These are phyloP conservation scores for Neostethus bicornis DNA, from an alignment of 2,797 vertebrate species.

Conservation along the genomic window DNA sequence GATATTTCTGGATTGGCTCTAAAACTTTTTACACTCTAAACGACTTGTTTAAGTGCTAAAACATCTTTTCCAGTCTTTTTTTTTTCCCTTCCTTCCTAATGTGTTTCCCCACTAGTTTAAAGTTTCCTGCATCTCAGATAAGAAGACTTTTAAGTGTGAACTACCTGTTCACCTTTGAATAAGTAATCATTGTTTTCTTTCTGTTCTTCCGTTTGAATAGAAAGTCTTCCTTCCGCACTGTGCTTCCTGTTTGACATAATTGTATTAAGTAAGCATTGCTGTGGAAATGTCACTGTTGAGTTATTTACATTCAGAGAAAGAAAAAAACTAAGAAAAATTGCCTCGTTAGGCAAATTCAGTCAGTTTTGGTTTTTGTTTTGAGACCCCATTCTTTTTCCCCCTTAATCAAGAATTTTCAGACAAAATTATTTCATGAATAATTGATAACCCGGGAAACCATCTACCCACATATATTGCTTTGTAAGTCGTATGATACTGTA, in stretches of 20 bases:
- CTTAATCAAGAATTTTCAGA: too few relatives aligned
- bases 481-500: too few relatives aligned
- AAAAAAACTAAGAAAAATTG: neutral
- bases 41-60: slow-evolving; percentile 25
- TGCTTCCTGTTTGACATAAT: slow-evolving; percentile 34
- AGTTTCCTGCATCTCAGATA: neutral
- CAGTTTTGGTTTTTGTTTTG: neutral
- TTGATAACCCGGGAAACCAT: neutral
- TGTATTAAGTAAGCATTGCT: slow-evolving; percentile 5
- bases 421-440: too few relatives aligned
- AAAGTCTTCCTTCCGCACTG: slow-evolving; percentile 44
- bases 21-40: neutral
- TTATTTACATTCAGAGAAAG: neutral
- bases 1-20: too few relatives aligned
- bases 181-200: slow-evolving; percentile 54
- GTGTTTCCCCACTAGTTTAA: slow-evolving; percentile 27
- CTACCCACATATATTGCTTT: too few relatives aligned
- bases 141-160: slow-evolving; percentile 35
- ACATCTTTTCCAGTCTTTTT: slow-evolving; percentile 18
- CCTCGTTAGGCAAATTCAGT: neutral
- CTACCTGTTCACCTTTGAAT: slow-evolving; percentile 41
- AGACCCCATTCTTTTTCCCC: neutral
- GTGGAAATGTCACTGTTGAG: neutral
- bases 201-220: slow-evolving; percentile 34
- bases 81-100: slow-evolving; percentile 26